These are phyloP conservation scores for Coptodon rendalli DNA, from an alignment of 2,113 vertebrate species.

Conservation along the genomic window DNA sequence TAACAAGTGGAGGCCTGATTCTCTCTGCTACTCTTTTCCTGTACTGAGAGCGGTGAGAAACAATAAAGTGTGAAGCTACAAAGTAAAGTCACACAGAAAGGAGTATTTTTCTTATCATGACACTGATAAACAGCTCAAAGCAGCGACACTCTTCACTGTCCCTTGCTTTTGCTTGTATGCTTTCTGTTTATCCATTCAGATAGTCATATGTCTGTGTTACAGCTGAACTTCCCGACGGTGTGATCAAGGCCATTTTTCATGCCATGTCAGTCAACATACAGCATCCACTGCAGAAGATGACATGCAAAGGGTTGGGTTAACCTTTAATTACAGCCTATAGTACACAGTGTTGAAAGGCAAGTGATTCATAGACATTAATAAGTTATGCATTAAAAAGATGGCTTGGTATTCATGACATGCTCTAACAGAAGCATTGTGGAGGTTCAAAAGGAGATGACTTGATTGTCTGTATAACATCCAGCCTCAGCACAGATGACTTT, in stretches of 20 bases:
- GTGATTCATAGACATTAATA: not conserved
- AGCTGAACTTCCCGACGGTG: not conserved
- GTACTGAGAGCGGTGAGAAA: not conserved
- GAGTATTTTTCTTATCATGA: not conserved
- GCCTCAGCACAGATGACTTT: not conserved
- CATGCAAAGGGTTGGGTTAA: not conserved
- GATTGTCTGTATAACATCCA: not conserved
- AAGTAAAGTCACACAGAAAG: not conserved
- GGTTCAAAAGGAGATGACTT: not conserved
- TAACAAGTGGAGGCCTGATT: not conserved
- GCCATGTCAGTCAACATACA: constrained; percentile 4
- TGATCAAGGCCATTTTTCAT: not conserved
- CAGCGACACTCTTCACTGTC: not conserved
- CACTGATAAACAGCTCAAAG: not conserved
- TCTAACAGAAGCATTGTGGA: not conserved
- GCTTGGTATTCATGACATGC: not conserved
- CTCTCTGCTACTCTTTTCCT: not conserved
- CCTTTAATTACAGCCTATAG: constrained; percentile 37
- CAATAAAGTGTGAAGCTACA: not conserved
- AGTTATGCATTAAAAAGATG: not conserved
- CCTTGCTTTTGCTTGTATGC: not conserved
- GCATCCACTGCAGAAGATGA: not conserved
- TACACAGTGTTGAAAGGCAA: constrained; percentile 35
- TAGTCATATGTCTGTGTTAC: not conserved
- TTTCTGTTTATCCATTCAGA: not conserved